Evolutionary conservation across 2,113 vertebrate species (phyloP).

Genomic region (Leiothrix lutea): DNA sequence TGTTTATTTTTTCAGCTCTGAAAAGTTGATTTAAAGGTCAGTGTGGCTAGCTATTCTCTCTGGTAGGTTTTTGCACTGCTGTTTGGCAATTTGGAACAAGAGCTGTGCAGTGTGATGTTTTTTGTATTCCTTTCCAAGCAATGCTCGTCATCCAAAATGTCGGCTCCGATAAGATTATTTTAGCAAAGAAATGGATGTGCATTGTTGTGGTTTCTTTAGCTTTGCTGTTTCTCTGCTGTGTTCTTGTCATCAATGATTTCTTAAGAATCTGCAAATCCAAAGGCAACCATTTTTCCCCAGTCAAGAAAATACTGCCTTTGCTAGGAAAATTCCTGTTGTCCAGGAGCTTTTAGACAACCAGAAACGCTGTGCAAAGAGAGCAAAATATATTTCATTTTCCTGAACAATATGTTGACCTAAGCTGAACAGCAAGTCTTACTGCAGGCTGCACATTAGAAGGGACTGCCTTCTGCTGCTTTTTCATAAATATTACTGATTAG

Average conservation of each 20-base stretch:
- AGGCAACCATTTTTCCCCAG: background rate
- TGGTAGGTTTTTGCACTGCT: background rate
- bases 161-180: background rate
- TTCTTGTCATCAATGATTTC: background rate
- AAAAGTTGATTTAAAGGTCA: background rate
- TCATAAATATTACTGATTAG: background rate
- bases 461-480: background rate
- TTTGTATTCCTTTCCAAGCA: background rate
- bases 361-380: background rate
- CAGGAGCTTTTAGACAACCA: background rate
- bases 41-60: background rate
- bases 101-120: background rate
- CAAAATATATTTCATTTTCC: background rate
- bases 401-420: background rate
- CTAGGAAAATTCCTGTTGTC: background rate
- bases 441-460: background rate
- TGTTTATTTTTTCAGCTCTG: background rate
- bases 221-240: background rate
- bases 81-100: background rate
- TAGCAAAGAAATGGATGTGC: background rate
- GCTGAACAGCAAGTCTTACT: background rate
- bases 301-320: background rate
- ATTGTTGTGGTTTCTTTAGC: background rate
- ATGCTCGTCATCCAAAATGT: background rate
- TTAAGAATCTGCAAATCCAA: background rate